Percentiles rank a stretch among this genome's conserved stretches.
These are phyloP conservation scores for Champsocephalus gunnari DNA, from an alignment of 2,797 vertebrate genomes.

Conservation along the genomic window DNA sequence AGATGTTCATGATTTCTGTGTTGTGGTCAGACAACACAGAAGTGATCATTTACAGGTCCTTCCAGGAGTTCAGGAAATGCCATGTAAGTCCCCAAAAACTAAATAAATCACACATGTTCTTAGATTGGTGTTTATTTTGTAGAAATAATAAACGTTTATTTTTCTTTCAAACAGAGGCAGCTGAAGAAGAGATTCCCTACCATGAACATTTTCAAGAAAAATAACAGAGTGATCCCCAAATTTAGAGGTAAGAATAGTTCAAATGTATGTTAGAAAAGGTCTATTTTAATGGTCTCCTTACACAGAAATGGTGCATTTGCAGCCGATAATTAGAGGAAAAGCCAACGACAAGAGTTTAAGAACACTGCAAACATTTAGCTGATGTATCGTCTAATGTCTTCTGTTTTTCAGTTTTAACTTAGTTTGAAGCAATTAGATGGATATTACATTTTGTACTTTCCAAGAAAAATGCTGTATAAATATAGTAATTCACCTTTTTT, in stretches of 20 bases:
- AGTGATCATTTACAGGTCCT: too few species aligned
- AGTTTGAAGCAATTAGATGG: neutral
- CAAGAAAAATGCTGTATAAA: neutral
- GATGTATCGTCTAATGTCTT: neutral
- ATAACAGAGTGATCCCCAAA: too few species aligned
- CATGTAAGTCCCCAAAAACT: too few species aligned
- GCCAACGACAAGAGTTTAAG: neutral
- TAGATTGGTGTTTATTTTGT: too few species aligned
- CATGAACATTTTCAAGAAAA: too few species aligned
- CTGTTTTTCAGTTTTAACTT: neutral
- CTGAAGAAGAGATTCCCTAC: too few species aligned
- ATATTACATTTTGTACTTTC: neutral
- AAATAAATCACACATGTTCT: too few species aligned
- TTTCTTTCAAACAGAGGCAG: too few species aligned
- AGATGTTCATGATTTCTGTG: too few species aligned
- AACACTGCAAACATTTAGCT: neutral
- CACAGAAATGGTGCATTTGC: neutral
- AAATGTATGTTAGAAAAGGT: neutral
- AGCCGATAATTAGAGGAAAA: neutral
- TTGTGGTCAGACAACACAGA: too few species aligned
- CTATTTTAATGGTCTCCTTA: neutral
- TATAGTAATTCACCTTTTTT: neutral
- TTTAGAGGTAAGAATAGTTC: neutral
- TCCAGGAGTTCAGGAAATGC: too few species aligned
- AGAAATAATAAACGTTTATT: too few species aligned